Base-by-base conservation (phyloP, 2,113 vertebrate species). In the Protobothrops flavoviridis region DNA sequence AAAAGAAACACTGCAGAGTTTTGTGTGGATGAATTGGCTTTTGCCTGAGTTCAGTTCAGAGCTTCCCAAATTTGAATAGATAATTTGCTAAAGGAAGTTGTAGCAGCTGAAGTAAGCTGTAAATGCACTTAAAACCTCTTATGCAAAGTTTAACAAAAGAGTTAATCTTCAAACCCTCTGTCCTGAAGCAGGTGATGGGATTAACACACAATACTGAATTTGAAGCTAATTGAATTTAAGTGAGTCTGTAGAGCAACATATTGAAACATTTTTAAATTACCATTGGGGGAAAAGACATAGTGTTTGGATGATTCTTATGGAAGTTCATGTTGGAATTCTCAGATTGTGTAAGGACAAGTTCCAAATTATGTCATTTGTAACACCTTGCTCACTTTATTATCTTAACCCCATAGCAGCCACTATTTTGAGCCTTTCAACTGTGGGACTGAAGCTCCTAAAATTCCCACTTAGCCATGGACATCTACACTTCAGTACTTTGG, bases 81-180 rank as follows among this genome's bases (percentile, higher is more conserved):
- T 93, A 57, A 90, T 61, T 90, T 93, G 74, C 43, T 93, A 6
- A 85, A 86, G 45, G 29, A 90, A 90, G n/a, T 48, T 90, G 23
- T 85, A 74, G 48, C 26, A 56, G 69, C 53, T 92, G 61, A 88
- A 88, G 33, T 48, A 23, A 85, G 53, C 52, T 59, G 90, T 23
- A 90, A 94, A 90, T 33, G 33, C n/a, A 92, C 39, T 74, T 85
- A 52, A 61, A 21, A 61, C 9, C 64, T 74, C 55, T n/a, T 43
- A 45, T 56, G 87, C 50, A 88, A 61, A 86, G n/a, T 13, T 86
- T 93, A 61, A 93, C 69, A 59, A 90, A 93, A 89, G 92, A 85
- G 85, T 56, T 81, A 48, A 69, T 69, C 45, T 89, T 45, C 55
- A 52, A 11, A 64, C 12, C 48, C 29, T 59, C 50, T 86, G 23